Base-by-base conservation (phyloP, 2,888 invertebrate species). In the Leucophora obtusa region DNA sequence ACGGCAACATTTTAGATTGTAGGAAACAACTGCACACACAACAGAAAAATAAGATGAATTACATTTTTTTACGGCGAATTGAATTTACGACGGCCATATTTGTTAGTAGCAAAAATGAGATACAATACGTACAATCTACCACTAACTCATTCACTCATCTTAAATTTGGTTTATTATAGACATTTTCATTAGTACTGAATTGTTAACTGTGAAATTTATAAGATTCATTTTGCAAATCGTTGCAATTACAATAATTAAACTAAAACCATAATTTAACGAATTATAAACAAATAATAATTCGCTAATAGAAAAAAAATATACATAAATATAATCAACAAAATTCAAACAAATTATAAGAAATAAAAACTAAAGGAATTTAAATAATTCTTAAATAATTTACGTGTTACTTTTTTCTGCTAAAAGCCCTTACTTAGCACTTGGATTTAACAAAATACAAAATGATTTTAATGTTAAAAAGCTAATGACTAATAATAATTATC, bases 61-160 rank as follows among this genome's bases (percentile, higher is more conserved):
- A 70, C 83, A 75, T 82, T 65, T 60, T 65, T 28, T 81, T 71
- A 75, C 82, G 82, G 84, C 83, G 83, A 84, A 84, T 83, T 83
- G 81, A 76, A 85, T 86, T 85, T 85, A 85, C 84, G 86, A 86
- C 85, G 86, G 80, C 86, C 86, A 86, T 86, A 85, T 86, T 86
- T 86, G 85, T 84, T 86, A 84, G 59, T 10, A 59, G 33, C 58
- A 15, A 53, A 17, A 53, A 35, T 17, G 33, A 65, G 53, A 33
- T 63, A 85, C 72, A 78, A 56, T 17, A 51, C 43, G 5, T 24
- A 53, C n/a, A 17, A 24, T 54, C 65, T 62, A 54, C 58, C 24
- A 50, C 71, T 77, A 14, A 78, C 54, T 74, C 70, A 65, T 65
- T 59, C 53, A 54, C 58, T 47, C 69, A 53, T 17, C 6, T 4